Conservation (phyloP, 2,888 invertebrate species). For the Drosophila colorata region DNA sequence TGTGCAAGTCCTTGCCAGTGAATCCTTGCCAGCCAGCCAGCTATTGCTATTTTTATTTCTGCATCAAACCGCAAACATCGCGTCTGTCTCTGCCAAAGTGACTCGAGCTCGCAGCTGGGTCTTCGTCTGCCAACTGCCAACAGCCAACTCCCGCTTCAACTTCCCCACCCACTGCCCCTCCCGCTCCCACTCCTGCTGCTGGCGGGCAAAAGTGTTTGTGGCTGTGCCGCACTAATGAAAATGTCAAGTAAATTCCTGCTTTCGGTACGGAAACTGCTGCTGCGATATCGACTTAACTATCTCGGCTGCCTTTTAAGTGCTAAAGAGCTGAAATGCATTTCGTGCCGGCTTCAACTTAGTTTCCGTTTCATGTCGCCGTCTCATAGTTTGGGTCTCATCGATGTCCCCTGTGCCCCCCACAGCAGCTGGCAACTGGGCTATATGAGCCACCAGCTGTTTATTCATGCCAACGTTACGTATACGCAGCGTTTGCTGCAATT, state of each 20-base stretch:
- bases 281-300: slow-evolving; percentile 84
- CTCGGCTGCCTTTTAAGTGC: slow-evolving; percentile 65
- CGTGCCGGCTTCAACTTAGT: slow-evolving; percentile 66
- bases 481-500: slow-evolving; percentile 47
- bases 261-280: slow-evolving; percentile 81
- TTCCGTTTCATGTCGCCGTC: slow-evolving; percentile 73
- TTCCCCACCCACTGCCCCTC: slow-evolving; percentile 10
- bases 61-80: slow-evolving; percentile 72
- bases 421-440: not conserved
- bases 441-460: slow-evolving; percentile 6
- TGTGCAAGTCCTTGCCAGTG: slow-evolving; percentile 13
- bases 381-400: slow-evolving; percentile 21
- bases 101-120: slow-evolving; percentile 14
- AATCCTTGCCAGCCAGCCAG: slow-evolving; percentile 37
- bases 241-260: slow-evolving; percentile 84
- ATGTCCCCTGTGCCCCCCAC: no score
- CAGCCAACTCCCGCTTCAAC: slow-evolving; percentile 2
- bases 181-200: slow-evolving; percentile 3
- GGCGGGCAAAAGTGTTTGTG: slow-evolving; percentile 76
- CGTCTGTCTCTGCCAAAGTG: slow-evolving; percentile 63
- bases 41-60: slow-evolving; percentile 63
- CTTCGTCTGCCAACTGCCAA: slow-evolving; percentile 29
- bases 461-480: slow-evolving; percentile 41
- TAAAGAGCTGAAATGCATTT: slow-evolving; percentile 67
- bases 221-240: slow-evolving; percentile 82